phyloP scores from a whole-genome alignment of 2,888 invertebrate genomes.

The Drosophila kanekoi region DNA sequence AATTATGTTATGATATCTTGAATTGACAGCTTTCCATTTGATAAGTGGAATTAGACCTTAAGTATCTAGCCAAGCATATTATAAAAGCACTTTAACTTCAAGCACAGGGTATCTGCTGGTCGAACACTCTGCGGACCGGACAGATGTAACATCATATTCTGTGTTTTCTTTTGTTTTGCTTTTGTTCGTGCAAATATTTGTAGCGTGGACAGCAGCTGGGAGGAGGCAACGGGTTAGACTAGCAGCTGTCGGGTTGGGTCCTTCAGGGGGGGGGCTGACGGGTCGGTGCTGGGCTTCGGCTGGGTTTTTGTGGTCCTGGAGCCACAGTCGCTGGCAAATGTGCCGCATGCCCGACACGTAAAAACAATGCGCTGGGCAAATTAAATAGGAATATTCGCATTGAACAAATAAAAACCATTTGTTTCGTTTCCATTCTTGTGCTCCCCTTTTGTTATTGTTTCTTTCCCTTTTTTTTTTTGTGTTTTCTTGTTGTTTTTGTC shows the following conservation, averaged over 20 bases:
- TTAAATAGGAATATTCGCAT: conserved; percentile 76
- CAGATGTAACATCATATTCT: not conserved
- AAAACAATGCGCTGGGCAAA: conserved; percentile 62
- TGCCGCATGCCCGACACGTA: conserved; percentile 22
- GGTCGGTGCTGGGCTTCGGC: conserved; percentile 5
- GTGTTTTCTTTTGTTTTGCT: not conserved
- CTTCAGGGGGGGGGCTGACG: not conserved
- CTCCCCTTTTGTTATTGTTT: conserved; percentile 8
- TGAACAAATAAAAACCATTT: conserved; percentile 78
- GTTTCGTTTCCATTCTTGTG: conserved; percentile 28
- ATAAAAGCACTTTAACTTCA: too few species aligned
- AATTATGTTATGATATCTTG: too few species aligned
- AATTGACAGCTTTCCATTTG: too few species aligned
- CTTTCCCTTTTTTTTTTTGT: too few species aligned
- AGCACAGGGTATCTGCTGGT: not conserved
- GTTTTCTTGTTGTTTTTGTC: conserved; percentile 4
- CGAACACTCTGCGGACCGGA: not conserved
- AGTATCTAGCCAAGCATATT: too few species aligned
- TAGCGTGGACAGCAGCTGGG: conserved; percentile 5
- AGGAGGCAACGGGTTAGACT: conserved; percentile 22
- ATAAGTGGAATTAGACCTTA: too few species aligned
- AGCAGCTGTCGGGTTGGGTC: conserved; percentile 7
- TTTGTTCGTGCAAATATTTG: conserved; percentile 6
- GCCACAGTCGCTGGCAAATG: conserved; percentile 20
- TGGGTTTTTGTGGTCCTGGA: conserved; percentile 22